Base-by-base conservation (phyloP, 2,797 vertebrate species). In the Carcharodon carcharias region DNA sequence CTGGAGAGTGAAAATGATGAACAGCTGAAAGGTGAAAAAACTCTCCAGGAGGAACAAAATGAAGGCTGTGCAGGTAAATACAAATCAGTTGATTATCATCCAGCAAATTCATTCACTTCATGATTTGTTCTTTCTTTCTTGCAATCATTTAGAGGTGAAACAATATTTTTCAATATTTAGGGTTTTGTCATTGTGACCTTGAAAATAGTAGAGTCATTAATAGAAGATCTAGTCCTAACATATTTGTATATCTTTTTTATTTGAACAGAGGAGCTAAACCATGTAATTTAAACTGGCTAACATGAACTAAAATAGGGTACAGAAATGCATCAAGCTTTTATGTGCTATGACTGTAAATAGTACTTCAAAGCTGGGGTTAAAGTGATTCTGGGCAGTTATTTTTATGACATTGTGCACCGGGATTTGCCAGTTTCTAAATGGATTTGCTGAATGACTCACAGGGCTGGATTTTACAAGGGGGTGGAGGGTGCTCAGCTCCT, bases 41-140 rank as follows among this genome's bases (percentile, higher is more conserved):
- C 94, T 92, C 5, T n/a, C 63, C 94, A 16, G 58, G 96, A 96
- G 96, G 97, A 97, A 96, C 96, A 54, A 82, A 97, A 31, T 96
- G 97, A 97, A 96, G 96, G 96, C 88, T 98, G 98, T 97, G 98
- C 98, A 98, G 98, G 98, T 98, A 97, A 95, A 56, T 63, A 97
- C 35, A 3, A 45, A 45, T 54, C 35, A 63, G 35, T 58, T 89
- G n/a, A 45, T 93, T 67, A 67, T 93, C 23, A 45, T 26, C 16
- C 91, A 93, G 35, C n/a, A 93, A 65, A 40, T 40, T 63, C 5
- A n/a, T 92, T 92, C 58, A 63, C 35, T 4, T 63, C 2, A 40
- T 21, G 56, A 80, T 77, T 58, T 80, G 71, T 85, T 35, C 18
- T 45, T 96, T 40, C 56, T 56, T 26, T 28, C 21, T 50, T 18